Conservation (phyloP, 1,140 invertebrate species). For the Oscheius sp. region DNA sequence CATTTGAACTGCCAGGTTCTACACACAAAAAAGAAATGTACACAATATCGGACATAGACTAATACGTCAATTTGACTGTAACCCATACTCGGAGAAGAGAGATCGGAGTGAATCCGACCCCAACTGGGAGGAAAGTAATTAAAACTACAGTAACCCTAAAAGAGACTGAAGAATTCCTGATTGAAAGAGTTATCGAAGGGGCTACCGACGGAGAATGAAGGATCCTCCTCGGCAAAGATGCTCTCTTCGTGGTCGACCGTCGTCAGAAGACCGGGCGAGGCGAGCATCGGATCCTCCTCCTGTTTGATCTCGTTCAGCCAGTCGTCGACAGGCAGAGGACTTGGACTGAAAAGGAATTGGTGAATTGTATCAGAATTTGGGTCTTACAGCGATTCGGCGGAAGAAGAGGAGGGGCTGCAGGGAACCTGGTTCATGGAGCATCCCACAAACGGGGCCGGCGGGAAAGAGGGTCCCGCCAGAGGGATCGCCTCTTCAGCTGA, state of each 20-base stretch:
- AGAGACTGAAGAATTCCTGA: background rate
- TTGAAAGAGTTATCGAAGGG: background rate
- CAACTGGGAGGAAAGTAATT: too few relatives aligned
- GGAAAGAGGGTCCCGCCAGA: background rate
- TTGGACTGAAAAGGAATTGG: background rate
- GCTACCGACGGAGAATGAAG: background rate
- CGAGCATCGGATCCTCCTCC: background rate
- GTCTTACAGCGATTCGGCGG: background rate
- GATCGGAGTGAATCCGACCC: too few relatives aligned
- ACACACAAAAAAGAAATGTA: too few relatives aligned
- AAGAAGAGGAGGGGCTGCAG: background rate
- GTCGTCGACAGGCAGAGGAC: background rate
- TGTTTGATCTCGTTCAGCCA: background rate
- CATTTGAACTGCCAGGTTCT: too few relatives aligned
- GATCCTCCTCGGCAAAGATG: background rate
- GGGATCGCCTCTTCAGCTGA: background rate
- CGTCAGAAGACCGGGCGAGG: background rate
- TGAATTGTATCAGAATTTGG: background rate
- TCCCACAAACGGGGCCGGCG: background rate
- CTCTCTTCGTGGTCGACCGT: background rate
- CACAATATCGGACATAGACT: too few relatives aligned
- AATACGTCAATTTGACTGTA: too few relatives aligned
- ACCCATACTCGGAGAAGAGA: too few relatives aligned
- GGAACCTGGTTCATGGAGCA: background rate
- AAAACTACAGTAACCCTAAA: too few relatives aligned